Evolutionary conservation across 1,140 invertebrate species (phyloP).

Genomic region (Mycetomoellerius zeteki): DNA sequence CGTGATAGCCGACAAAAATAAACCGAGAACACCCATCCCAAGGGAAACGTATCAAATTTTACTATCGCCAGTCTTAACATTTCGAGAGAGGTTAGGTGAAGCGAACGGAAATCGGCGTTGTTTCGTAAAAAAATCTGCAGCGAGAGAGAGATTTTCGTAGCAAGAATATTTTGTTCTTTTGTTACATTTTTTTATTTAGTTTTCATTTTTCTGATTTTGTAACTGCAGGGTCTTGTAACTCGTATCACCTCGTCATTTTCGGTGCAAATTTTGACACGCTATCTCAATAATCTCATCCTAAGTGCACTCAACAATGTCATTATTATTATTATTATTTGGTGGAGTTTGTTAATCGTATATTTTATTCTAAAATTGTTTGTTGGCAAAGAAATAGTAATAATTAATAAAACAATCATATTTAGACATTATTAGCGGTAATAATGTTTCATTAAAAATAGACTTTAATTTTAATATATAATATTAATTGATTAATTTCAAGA

Average conservation of each 20-base stretch:
- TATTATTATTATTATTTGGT: no score
- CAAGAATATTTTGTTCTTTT: neutral
- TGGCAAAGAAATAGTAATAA: neutral
- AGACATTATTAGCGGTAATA: neutral
- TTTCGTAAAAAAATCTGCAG: neutral
- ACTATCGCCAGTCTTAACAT: slow-evolving; percentile 17
- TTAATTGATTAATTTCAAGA: neutral
- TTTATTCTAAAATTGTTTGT: neutral
- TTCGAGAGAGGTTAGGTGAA: neutral
- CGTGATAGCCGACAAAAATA: slow-evolving; percentile 13
- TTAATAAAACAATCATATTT: neutral
- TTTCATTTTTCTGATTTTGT: no score
- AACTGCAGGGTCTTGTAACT: no score
- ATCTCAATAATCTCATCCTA: no score
- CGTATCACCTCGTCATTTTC: no score
- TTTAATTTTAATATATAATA: neutral
- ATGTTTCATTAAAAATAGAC: neutral
- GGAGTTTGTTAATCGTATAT: neutral
- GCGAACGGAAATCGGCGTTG: neutral
- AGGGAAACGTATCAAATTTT: slow-evolving; percentile 45
- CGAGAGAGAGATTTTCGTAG: neutral
- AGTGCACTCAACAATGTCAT: no score
- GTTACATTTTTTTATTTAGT: no score
- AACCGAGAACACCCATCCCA: neutral
- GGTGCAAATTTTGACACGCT: no score